Evolutionary conservation across 2,888 invertebrate species (phyloP).

Genomic region (Digitonthophagus gazella): DNA sequence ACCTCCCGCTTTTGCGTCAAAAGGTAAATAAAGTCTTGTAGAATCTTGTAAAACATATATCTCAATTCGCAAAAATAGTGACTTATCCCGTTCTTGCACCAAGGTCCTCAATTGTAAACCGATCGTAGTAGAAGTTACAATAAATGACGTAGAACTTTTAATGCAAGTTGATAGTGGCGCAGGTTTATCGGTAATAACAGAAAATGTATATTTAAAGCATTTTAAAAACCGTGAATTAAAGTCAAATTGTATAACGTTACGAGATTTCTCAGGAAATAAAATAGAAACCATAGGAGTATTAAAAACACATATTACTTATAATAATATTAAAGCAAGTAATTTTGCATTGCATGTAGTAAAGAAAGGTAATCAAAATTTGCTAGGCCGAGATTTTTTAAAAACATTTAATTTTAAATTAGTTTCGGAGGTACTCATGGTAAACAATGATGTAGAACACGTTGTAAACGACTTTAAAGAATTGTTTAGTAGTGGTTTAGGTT

Average conservation of each 20-base stretch:
- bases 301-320: background rate
- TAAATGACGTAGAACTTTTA: slow-evolving; percentile 14
- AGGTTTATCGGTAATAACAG: slow-evolving; percentile 19
- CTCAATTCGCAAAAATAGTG: too few species aligned
- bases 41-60: too few species aligned
- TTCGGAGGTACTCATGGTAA: background rate
- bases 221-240: slow-evolving; percentile 17
- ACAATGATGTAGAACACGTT: slow-evolving; percentile 3
- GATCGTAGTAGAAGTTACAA: slow-evolving; percentile 14
- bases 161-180: slow-evolving; percentile 24
- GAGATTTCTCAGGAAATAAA: slow-evolving; percentile 9
- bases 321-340: background rate
- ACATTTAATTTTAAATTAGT: background rate
- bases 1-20: too few species aligned
- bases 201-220: slow-evolving; percentile 15
- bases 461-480: slow-evolving; percentile 7
- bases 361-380: slow-evolving; percentile 4
- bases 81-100: too few species aligned
- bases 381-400: slow-evolving; percentile 21
- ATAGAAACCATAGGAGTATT: slow-evolving; percentile 17
- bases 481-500: slow-evolving; percentile 24
- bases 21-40: too few species aligned
- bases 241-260: slow-evolving; percentile 4
- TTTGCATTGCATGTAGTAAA: slow-evolving; percentile 11
- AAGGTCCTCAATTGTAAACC: too few species aligned